A percentile compares a stretch with the other conserved stretches of the same genome.
Conservation (phyloP, 2,888 invertebrate species). For the Drosophila mettleri region DNA sequence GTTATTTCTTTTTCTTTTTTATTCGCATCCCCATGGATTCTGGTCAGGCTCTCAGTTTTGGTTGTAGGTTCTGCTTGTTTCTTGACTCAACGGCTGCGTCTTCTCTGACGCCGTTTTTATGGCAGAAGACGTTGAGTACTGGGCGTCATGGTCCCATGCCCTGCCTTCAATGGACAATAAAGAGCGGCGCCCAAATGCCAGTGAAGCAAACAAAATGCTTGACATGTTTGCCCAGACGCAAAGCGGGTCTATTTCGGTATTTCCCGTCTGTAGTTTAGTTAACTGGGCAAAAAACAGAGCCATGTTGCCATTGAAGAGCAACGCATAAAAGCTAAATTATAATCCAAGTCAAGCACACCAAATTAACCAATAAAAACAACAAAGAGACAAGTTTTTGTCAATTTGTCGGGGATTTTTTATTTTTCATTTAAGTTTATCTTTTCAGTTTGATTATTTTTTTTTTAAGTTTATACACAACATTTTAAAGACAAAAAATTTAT, state of each 20-base stretch:
- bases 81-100: conserved; percentile 42
- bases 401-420: conserved; percentile 31
- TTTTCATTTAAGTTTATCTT: neutral
- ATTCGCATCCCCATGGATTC: conserved; percentile 28
- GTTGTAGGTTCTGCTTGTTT: conserved; percentile 29
- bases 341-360: conserved; percentile 45
- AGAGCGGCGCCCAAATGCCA: conserved; percentile 47
- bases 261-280: conserved; percentile 50
- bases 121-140: conserved; percentile 36
- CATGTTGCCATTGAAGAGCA: conserved; percentile 38
- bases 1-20: neutral
- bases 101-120: conserved; percentile 55
- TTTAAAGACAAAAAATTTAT: conserved; percentile 26
- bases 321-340: conserved; percentile 68
- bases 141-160: neutral
- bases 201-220: conserved; percentile 71
- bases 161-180: conserved; percentile 49
- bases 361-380: conserved; percentile 61
- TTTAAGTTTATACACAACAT: conserved; percentile 44
- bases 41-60: conserved; percentile 1
- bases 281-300: conserved; percentile 43
- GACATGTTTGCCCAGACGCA: conserved; percentile 75
- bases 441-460: conserved; percentile 28
- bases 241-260: conserved; percentile 35
- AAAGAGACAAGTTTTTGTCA: conserved; percentile 49